These are phyloP conservation scores for Bibio marci DNA, from an alignment of 2,888 invertebrate genomes.

Conservation along the genomic window DNA sequence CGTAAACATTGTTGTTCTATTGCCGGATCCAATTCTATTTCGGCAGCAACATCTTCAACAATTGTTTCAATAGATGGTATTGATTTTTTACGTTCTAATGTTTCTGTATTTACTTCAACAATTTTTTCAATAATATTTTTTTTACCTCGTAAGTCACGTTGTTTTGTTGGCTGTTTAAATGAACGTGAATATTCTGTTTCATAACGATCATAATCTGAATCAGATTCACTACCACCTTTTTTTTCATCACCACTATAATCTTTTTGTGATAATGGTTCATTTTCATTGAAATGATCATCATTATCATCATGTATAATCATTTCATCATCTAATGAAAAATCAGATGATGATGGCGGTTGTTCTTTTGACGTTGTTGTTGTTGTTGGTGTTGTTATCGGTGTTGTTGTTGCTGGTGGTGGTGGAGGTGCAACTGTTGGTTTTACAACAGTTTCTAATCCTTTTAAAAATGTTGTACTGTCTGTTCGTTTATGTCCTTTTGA, in stretches of 20 bases:
- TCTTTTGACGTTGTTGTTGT: too few relatives aligned
- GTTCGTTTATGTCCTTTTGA: conserved; percentile 36
- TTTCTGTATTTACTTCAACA: conserved; percentile 2
- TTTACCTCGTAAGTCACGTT: conserved; percentile 16
- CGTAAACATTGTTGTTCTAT: conserved; percentile 11
- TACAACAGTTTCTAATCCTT: conserved; percentile 14
- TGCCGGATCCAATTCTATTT: conserved; percentile 20
- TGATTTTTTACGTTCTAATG: conserved; percentile 15
- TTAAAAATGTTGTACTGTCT: conserved; percentile 33
- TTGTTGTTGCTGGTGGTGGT: too few relatives aligned
- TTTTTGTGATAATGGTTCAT: background rate
- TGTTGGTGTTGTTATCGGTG: too few relatives aligned
- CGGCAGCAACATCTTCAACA: conserved; percentile 27
- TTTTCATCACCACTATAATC: conserved; percentile 18
- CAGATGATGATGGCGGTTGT: conserved; percentile 4
- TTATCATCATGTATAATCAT: conserved; percentile 19
- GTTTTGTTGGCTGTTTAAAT: conserved; percentile 24
- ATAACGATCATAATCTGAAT: conserved; percentile 31
- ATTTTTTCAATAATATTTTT: conserved; percentile 13
- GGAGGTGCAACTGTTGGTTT: conserved; percentile 27
- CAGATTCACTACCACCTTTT: conserved; percentile 30
- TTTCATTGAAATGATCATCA: too few relatives aligned
- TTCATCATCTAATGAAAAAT: conserved; percentile 24
- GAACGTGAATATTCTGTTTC: conserved; percentile 32
- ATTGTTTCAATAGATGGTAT: conserved; percentile 26